These are phyloP conservation scores for Chelonus insularis DNA, from an alignment of 1,140 invertebrate genomes.

Conservation along the genomic window DNA sequence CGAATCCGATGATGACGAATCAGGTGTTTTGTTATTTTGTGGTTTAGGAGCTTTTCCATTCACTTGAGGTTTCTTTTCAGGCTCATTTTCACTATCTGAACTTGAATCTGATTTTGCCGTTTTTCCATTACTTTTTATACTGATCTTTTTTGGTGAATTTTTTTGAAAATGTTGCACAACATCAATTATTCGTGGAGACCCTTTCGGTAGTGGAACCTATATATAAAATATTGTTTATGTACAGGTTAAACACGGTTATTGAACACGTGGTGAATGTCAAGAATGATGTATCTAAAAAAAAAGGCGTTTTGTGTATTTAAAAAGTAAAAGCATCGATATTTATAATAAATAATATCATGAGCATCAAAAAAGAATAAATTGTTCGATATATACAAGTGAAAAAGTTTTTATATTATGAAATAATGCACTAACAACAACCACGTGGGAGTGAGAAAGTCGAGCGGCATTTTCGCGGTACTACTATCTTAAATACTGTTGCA, in stretches of 20 bases:
- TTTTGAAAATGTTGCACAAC: conserved; percentile 59
- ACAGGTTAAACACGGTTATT: no score
- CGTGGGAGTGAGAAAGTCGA: conserved; percentile 20
- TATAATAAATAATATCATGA: no score
- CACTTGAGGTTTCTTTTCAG: conserved; percentile 38
- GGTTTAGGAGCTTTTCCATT: conserved; percentile 36
- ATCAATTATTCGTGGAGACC: conserved; percentile 59
- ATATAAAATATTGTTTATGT: conserved; percentile 39
- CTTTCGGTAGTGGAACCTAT: conserved; percentile 57
- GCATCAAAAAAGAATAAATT: no score
- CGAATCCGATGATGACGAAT: conserved; percentile 36
- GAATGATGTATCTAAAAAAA: no score
- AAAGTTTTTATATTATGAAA: no score
- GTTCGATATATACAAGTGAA: no score
- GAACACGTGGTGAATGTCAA: not conserved
- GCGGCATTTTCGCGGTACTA: not conserved
- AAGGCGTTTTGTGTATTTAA: no score
- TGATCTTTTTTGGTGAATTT: conserved; percentile 56
- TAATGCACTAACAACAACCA: conserved; percentile 4
- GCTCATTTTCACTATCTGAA: conserved; percentile 46
- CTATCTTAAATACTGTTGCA: not conserved
- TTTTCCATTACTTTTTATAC: conserved; percentile 40
- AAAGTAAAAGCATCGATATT: no score
- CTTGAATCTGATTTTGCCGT: conserved; percentile 54
- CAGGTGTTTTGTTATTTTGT: conserved; percentile 26